phyloP scores from a whole-genome alignment of 2,797 vertebrate species.

The Cyclura pinguis region DNA sequence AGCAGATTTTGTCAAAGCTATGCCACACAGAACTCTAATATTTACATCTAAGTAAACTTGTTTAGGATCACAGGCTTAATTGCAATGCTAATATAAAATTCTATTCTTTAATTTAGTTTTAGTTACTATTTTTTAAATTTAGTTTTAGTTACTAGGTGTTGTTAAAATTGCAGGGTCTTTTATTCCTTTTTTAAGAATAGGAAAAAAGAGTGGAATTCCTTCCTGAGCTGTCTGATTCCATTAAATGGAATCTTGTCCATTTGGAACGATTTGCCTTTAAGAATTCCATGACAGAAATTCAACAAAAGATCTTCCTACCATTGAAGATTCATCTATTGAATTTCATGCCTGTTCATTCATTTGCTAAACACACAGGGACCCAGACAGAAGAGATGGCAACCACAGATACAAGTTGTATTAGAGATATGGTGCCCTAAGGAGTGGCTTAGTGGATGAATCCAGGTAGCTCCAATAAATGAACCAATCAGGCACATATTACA shows the following conservation, averaged over 20 bases:
- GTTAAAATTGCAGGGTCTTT: too few relatives aligned
- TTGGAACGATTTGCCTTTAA: not conserved
- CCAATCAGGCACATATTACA: too few relatives aligned
- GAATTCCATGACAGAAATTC: not conserved
- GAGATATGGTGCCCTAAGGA: too few relatives aligned
- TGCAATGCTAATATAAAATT: not conserved
- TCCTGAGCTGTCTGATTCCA: not conserved
- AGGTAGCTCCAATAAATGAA: too few relatives aligned
- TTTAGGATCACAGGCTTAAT: not conserved
- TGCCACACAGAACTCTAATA: not conserved
- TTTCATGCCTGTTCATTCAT: not conserved
- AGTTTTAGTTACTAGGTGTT: not conserved
- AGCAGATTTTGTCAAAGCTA: not conserved
- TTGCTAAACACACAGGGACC: not conserved
- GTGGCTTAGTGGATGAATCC: too few relatives aligned
- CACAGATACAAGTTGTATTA: not conserved
- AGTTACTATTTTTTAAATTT: not conserved
- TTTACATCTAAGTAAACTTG: too few relatives aligned
- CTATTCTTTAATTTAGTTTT: not conserved
- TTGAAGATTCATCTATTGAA: not conserved
- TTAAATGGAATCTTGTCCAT: not conserved
- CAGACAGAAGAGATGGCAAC: not conserved
- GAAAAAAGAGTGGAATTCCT: not conserved
- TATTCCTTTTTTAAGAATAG: too few relatives aligned
- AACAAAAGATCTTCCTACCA: not conserved